Evolutionary conservation across 2,797 vertebrate genomes (phyloP).

Genomic region (Mallotus villosus): DNA sequence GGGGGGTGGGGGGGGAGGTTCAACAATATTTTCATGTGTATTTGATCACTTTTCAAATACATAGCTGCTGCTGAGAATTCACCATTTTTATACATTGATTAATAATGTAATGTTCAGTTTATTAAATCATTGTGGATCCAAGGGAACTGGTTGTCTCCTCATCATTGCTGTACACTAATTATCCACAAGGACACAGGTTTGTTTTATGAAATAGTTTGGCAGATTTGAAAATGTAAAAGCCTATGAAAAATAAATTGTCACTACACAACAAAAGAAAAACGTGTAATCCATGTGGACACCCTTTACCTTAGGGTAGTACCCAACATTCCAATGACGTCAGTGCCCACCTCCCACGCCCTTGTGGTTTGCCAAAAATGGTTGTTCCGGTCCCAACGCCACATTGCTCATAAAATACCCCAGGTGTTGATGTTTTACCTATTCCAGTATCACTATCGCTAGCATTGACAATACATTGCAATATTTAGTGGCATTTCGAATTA

Average conservation of each 20-base stretch:
- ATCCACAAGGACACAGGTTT: too few species aligned
- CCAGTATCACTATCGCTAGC: not conserved
- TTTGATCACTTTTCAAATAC: conserved; percentile 25
- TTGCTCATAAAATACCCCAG: not conserved
- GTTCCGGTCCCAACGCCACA: not conserved
- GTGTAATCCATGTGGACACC: too few species aligned
- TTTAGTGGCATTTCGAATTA: too few species aligned
- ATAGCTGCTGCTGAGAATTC: conserved; percentile 11
- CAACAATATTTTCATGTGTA: not conserved
- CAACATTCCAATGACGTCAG: conserved; percentile 11
- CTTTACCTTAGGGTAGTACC: conserved; percentile 6
- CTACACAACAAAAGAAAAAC: too few species aligned
- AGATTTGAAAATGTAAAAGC: too few species aligned
- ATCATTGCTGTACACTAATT: too few species aligned
- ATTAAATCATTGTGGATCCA: conserved; percentile 32
- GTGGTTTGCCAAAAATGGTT: not conserved
- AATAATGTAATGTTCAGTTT: conserved; percentile 19
- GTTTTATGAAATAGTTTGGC: too few species aligned
- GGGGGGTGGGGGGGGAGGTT: not conserved
- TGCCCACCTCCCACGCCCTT: not conserved
- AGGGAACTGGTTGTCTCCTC: conserved; percentile 15
- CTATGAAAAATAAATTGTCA: too few species aligned
- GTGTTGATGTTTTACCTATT: not conserved
- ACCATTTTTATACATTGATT: not conserved
- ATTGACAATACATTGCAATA: too few species aligned